Evolutionary conservation across 1,140 invertebrate genomes (phyloP).

Genomic region (Pseudomyrmex gracilis): DNA sequence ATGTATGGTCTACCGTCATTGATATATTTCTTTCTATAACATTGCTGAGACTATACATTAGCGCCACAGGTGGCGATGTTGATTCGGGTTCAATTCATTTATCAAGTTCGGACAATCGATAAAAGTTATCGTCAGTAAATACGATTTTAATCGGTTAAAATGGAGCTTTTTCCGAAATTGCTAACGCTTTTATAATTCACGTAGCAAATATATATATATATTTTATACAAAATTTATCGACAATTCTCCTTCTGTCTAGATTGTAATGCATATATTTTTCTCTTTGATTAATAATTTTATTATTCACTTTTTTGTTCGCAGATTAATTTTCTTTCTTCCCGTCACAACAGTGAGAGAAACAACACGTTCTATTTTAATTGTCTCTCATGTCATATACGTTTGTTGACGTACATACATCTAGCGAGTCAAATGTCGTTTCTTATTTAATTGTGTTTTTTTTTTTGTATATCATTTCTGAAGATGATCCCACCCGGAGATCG

Average conservation of each 20-base stretch:
- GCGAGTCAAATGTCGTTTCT: no score
- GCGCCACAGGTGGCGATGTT: constrained; percentile 71
- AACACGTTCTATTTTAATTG: no score
- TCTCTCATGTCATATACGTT: no score
- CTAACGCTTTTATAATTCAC: constrained; percentile 26
- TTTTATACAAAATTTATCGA: constrained; percentile 26
- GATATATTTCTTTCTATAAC: constrained; percentile 71
- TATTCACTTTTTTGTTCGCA: not conserved
- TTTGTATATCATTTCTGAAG: not conserved
- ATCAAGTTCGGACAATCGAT: constrained; percentile 68
- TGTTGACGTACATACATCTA: no score
- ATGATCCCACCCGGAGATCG: no score
- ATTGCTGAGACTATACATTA: constrained; percentile 69
- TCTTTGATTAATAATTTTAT: not conserved
- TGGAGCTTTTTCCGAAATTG: constrained; percentile 39
- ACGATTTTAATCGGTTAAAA: constrained; percentile 53
- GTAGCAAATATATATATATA: not conserved
- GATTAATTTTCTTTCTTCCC: not conserved
- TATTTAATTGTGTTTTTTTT: no score
- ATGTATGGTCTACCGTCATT: constrained; percentile 59
- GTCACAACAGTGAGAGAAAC: no score
- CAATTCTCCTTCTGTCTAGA: not conserved
- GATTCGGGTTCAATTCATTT: constrained; percentile 60
- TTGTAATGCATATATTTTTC: not conserved
- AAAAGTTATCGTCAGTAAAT: constrained; percentile 41